Percentiles rank a stretch among this genome's conserved stretches.
Conservation (phyloP, 1,140 invertebrate species). For the Ctenoplectra terminalis region DNA sequence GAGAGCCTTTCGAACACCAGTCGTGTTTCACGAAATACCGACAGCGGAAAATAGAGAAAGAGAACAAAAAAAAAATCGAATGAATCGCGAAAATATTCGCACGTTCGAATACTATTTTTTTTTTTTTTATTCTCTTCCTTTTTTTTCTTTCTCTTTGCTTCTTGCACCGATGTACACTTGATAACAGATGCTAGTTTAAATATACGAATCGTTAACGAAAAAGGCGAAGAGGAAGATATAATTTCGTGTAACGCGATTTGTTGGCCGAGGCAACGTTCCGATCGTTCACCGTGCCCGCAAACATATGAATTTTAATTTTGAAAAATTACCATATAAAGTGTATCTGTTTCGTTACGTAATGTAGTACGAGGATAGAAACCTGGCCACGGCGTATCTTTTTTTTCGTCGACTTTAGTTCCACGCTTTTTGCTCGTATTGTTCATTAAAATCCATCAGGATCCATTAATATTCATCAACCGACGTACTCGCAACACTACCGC, state of each 20-base stretch:
- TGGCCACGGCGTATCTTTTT: slow-evolving; percentile 22
- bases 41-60: background rate
- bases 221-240: background rate
- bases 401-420: slow-evolving; percentile 21
- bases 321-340: slow-evolving; percentile 49
- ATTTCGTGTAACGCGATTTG: slow-evolving; percentile 36
- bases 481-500: background rate
- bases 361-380: background rate
- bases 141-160: too few species aligned
- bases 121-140: background rate
- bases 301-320: slow-evolving; percentile 44
- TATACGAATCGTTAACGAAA: too few species aligned
- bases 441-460: slow-evolving; percentile 49
- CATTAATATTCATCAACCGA: slow-evolving; percentile 40
- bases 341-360: slow-evolving; percentile 2
- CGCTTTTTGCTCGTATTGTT: slow-evolving; percentile 39
- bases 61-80: background rate
- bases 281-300: background rate
- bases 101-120: background rate
- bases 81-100: background rate
- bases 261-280: background rate
- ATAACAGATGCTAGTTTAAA: background rate
- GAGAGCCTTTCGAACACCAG: background rate
- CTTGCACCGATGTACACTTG: background rate
- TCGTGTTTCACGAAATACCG: background rate